Conservation (phyloP, 2,888 invertebrate genomes). For the Polia nebulosa region DNA sequence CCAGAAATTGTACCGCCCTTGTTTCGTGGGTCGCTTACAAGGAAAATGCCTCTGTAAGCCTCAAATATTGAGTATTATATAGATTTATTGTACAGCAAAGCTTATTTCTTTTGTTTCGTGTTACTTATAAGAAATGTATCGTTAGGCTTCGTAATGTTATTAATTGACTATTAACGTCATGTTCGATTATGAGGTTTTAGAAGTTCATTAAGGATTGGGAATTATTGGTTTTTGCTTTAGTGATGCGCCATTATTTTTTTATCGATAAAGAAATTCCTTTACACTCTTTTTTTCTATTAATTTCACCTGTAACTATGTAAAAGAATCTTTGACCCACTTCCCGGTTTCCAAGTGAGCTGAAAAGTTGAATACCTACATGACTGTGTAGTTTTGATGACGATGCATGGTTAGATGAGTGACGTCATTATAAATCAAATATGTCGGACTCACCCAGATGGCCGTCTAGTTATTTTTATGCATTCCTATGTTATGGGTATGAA, state of each 20-base stretch:
- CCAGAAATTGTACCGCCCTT: slow-evolving; percentile 42
- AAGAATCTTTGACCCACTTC: no score
- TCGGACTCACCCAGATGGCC: no score
- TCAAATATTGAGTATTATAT: slow-evolving; percentile 71
- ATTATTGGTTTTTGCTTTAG: slow-evolving; percentile 7
- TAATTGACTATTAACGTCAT: slow-evolving; percentile 59
- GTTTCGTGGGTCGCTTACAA: slow-evolving; percentile 62
- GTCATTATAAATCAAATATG: no score
- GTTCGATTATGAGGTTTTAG: slow-evolving; percentile 37
- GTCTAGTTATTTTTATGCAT: no score
- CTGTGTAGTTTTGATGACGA: no score
- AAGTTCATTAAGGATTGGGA: slow-evolving; percentile 26
- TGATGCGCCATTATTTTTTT: not conserved
- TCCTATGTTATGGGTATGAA: no score
- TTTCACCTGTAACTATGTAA: no score
- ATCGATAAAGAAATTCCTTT: no score
- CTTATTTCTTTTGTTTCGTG: slow-evolving; percentile 62
- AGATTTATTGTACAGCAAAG: slow-evolving; percentile 67
- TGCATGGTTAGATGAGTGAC: no score
- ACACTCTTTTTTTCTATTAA: no score
- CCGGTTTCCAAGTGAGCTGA: no score
- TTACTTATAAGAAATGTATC: slow-evolving; percentile 55
- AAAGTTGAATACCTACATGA: no score
- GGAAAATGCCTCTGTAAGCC: slow-evolving; percentile 58
- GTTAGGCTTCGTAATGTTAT: slow-evolving; percentile 48